Evolutionary conservation across 2,113 vertebrate genomes (phyloP), one percentile per base, ranked within the genome.

Genomic region (Mirounga angustirostris): DNA sequence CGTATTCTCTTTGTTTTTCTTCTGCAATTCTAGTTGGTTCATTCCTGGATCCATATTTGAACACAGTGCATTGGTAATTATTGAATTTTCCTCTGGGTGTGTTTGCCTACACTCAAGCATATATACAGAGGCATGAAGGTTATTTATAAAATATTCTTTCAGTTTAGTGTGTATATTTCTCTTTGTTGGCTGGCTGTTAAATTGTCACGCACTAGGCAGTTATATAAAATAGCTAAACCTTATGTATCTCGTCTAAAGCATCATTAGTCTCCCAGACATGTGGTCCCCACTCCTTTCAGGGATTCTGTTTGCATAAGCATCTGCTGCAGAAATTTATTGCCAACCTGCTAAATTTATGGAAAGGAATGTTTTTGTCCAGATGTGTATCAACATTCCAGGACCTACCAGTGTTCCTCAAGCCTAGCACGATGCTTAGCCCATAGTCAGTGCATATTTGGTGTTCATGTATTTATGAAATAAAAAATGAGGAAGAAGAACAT

Each of bases 141-240:
- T 78, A 33, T 92, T 94, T 91, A 79, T n/a, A 71, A 86, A 93
- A 95, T 86, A 36, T 59, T 15, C 33, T 76, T 86, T 81, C 21
- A 69, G 40, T 82, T 91, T 86, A 67, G 36, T 50, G 12, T 28
- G 2, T 43, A 3, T 78, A 59, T 78, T 89, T 71, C n/a, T 81
- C 61, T 84, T 58, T 79, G 58, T 71, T 79, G 4, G 2, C 43
- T 83, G 43, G 11, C 59, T 83, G 14, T 69, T 69, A 59, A 89
- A 69, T 52, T 43, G 2, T n/a, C 26, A 61, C 71, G 18, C 78
- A 84, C 63, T 71, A 92, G 18, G 18, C 59, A 89, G n/a, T 91
- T 58, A 63, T 65, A 71, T 40, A 54, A 84, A 89, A 71, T 28
- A 54, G 22, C 78, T 63, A 89, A 92, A 71, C 28, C 4, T 79